Conservation (phyloP, 2,113 vertebrate species). For the Meles meles region DNA sequence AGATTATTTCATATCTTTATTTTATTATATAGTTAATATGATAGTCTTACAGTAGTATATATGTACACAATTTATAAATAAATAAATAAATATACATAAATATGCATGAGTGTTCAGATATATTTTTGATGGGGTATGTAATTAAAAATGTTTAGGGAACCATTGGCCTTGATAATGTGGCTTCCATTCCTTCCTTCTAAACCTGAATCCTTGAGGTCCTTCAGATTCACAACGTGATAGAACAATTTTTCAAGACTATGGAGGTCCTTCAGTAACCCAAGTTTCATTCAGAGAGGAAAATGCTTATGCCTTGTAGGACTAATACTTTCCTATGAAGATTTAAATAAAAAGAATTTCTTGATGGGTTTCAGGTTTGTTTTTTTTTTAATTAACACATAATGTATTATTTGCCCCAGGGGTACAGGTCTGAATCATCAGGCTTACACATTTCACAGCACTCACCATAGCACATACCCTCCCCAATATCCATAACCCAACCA, state of each 20-base stretch:
- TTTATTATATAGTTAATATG: not conserved
- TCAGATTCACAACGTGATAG: not conserved
- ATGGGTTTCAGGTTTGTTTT: not conserved
- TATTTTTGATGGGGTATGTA: not conserved
- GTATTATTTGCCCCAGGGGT: too few species aligned
- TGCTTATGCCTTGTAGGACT: not conserved
- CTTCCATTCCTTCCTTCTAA: not conserved
- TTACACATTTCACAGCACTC: too few species aligned
- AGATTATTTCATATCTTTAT: not conserved
- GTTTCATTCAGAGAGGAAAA: not conserved
- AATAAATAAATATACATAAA: not conserved
- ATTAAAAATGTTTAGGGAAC: not conserved
- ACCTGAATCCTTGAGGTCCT: not conserved
- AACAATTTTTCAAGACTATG: not conserved
- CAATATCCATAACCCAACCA: too few species aligned
- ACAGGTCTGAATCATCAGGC: too few species aligned
- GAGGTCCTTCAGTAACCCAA: not conserved
- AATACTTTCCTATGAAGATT: not conserved
- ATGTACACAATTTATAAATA: not conserved
- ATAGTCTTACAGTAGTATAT: not conserved
- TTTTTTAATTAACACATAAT: too few species aligned
- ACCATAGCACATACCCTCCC: too few species aligned
- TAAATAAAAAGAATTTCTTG: not conserved
- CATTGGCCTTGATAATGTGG: not conserved
- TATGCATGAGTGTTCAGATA: not conserved